A percentile compares a stretch with the other conserved stretches of the same genome.
Conservation (phyloP, 64 coral and sea anemone genomes). For the Anthopleura sola region DNA sequence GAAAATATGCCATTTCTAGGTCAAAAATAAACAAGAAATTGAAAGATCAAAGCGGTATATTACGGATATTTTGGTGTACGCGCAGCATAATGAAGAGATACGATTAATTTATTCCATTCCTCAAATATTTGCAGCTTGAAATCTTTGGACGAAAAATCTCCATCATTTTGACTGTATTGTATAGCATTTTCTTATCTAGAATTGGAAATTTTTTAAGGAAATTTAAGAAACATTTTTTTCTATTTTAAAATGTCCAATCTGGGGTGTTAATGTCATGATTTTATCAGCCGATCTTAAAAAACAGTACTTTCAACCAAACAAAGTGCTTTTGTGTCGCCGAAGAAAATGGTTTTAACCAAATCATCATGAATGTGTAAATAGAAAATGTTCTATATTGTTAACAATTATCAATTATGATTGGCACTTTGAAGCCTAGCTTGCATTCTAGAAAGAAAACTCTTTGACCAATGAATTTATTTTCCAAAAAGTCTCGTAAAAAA, state of each 20-base stretch:
- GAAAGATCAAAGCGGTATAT: not conserved
- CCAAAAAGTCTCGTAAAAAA: not conserved
- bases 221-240: not conserved
- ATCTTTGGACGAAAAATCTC: not conserved
- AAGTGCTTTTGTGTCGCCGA: not conserved
- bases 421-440: not conserved
- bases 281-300: constrained; percentile 1
- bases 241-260: not conserved
- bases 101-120: constrained; percentile 2
- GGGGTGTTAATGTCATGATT: not conserved
- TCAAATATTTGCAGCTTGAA: not conserved
- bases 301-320: not conserved
- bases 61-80: not conserved
- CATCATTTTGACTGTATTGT: not conserved
- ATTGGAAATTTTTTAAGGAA: not conserved
- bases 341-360: not conserved
- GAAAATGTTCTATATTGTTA: not conserved
- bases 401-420: not conserved
- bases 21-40: not conserved
- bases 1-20: not conserved
- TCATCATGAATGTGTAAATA: constrained; percentile 8
- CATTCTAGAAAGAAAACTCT: not conserved
- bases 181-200: not conserved
- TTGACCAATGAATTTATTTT: not conserved
- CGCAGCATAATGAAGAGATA: not conserved